Percentiles rank a stretch among this genome's conserved stretches.
Evolutionary conservation across 1,140 invertebrate genomes (phyloP).

Genomic region (Magallana angulata): DNA sequence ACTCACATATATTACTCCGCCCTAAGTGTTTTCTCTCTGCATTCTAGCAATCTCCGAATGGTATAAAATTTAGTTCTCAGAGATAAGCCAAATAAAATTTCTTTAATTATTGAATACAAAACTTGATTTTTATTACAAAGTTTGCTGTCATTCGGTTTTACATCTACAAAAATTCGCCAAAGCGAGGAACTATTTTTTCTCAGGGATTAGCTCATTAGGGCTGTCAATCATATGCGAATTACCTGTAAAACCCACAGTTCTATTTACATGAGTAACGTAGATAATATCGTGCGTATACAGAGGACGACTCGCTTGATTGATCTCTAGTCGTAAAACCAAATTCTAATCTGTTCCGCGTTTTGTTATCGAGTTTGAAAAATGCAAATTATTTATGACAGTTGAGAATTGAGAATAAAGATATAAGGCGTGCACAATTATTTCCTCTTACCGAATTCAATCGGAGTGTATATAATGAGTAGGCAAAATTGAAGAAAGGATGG

Average conservation of each 20-base stretch:
- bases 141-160: not conserved
- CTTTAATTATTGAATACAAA: not conserved
- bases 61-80: not conserved
- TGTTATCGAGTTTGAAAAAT: constrained; percentile 24
- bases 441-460: constrained; percentile 1
- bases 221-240: constrained; percentile 23
- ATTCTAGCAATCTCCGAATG: not conserved
- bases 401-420: constrained; percentile 2
- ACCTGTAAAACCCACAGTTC: constrained; percentile 29
- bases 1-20: constrained; percentile 63
- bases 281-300: not conserved
- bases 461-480: no score
- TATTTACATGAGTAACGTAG: constrained; percentile 7
- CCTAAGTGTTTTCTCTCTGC: not conserved
- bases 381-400: constrained; percentile 28
- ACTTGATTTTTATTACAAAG: not conserved
- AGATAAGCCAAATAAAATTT: not conserved
- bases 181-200: constrained; percentile 8
- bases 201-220: constrained; percentile 11
- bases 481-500: no score
- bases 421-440: not conserved
- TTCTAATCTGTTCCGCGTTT: constrained; percentile 17
- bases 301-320: not conserved
- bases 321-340: not conserved
- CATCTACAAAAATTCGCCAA: not conserved